phyloP scores from a whole-genome alignment of 2,113 vertebrate genomes.

The Marmota monax region DNA sequence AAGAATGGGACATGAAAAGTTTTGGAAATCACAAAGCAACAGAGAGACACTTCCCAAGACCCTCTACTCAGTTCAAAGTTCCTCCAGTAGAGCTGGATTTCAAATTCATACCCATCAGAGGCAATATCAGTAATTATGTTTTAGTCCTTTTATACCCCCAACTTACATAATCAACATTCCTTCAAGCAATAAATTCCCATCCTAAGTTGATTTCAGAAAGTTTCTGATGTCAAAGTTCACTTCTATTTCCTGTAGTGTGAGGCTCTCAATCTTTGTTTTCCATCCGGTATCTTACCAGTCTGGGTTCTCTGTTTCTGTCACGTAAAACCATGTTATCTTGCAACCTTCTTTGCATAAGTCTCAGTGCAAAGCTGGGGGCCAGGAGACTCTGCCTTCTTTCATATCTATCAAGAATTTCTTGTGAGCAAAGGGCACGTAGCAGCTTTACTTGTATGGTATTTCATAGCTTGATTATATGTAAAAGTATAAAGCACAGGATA shows the following conservation, averaged over 20 bases:
- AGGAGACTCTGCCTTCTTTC: background rate
- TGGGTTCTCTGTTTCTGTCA: background rate
- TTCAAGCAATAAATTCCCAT: conserved; percentile 60
- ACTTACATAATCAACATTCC: conserved; percentile 44
- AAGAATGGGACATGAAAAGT: background rate
- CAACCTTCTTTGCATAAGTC: background rate
- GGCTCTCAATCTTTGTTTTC: background rate
- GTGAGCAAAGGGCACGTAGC: background rate
- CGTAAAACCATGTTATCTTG: background rate
- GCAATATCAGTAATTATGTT: background rate
- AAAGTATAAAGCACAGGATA: background rate
- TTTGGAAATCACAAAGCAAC: conserved; percentile 5
- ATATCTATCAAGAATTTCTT: background rate
- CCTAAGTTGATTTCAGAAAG: conserved; percentile 41
- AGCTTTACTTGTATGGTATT: background rate
- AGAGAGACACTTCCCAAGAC: background rate
- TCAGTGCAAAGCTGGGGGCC: background rate
- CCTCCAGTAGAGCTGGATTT: background rate
- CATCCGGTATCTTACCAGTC: background rate
- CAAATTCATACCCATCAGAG: background rate
- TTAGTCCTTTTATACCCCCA: background rate
- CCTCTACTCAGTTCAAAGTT: conserved; percentile 12
- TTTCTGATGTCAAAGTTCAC: conserved; percentile 58
- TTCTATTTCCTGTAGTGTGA: background rate
- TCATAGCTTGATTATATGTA: background rate